Percentiles rank a stretch among this genome's conserved stretches.
Evolutionary conservation across 2,113 vertebrate genomes (phyloP).

Genomic region (Podilymbus podiceps): DNA sequence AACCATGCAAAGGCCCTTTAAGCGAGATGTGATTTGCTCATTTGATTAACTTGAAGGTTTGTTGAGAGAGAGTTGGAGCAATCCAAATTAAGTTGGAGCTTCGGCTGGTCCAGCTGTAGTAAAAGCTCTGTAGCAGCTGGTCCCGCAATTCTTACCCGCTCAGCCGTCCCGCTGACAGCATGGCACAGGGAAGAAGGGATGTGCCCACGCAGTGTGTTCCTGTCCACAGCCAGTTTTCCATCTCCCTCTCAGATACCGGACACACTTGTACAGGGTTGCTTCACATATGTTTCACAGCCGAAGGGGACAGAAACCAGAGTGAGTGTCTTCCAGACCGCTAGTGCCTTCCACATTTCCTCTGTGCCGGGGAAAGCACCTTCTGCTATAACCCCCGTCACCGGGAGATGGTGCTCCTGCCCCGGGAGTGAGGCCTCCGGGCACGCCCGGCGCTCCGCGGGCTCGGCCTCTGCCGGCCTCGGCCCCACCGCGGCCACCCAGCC

Average conservation of each 20-base stretch:
- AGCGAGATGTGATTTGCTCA: neutral
- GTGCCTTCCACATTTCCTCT: neutral
- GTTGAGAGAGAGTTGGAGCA: neutral
- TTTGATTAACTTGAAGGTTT: neutral
- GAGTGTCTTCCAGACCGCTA: neutral
- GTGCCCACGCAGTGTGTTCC: neutral
- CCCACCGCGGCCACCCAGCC: neutral
- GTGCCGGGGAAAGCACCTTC: accelerated
- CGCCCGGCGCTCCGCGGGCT: accelerated
- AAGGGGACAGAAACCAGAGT: neutral
- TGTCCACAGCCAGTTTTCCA: neutral
- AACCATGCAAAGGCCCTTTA: neutral
- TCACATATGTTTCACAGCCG: neutral
- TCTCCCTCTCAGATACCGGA: neutral
- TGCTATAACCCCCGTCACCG: neutral
- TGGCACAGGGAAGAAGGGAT: neutral
- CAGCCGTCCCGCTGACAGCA: neutral
- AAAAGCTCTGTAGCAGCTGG: neutral
- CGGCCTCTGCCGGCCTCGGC: no score
- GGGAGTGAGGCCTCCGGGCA: neutral
- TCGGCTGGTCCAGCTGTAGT: neutral
- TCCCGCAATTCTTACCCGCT: neutral
- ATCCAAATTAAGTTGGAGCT: neutral
- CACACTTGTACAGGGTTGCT: neutral
- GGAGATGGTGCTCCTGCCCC: conserved; percentile 60